Evolutionary conservation across 2,888 invertebrate genomes (phyloP), one percentile per base, ranked within the genome.

Genomic region (Tetheella fluctuosa): DNA sequence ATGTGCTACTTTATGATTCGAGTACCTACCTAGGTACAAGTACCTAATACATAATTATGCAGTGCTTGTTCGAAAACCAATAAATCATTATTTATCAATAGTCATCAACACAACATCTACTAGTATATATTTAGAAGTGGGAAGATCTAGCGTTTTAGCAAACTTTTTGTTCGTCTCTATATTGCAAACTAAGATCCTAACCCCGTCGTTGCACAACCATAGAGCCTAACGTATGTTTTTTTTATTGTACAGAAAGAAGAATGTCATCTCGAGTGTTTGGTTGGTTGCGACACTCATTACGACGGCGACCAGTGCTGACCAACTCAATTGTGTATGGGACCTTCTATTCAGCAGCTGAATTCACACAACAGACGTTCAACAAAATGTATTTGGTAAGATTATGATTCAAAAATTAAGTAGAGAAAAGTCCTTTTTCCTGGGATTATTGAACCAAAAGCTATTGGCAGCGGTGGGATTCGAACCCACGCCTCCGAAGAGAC

Each of bases 401-500:
- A 23, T 52, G n/a, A 15, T 15, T n/a, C 23, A 55, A 30, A 61
- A 58, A 64, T 2, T 7, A 15, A 37, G 13, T 13, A 37, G 3
- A 15, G 8, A 30, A 10, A 37, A 1, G 13, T 3, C 13, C 1
- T 10, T n/a, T n/a, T n/a, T 39, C 57, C 64, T 52, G 53, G 37
- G 13, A 37, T 54, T 48, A 30, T 54, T 58, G 28, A 12, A 59
- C 64, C 68, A 71, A 84, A 83, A 81, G 68, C 73, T 61, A 1
- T 64, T 96, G 95, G 95, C 95, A 96, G 95, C 95, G 95, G 96
- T 96, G 96, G 96, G 96, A 96, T 96, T 96, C 96, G 96, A 96
- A 96, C 96, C 96, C 96, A 96, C 96, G 96, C 96, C 96, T 95
- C 95, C 96, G 96, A 96, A 94, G 96, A 96, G 96, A 96, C 96